phyloP scores from a whole-genome alignment of 2,888 invertebrate species.

The Ramazzottius varieornatus region DNA sequence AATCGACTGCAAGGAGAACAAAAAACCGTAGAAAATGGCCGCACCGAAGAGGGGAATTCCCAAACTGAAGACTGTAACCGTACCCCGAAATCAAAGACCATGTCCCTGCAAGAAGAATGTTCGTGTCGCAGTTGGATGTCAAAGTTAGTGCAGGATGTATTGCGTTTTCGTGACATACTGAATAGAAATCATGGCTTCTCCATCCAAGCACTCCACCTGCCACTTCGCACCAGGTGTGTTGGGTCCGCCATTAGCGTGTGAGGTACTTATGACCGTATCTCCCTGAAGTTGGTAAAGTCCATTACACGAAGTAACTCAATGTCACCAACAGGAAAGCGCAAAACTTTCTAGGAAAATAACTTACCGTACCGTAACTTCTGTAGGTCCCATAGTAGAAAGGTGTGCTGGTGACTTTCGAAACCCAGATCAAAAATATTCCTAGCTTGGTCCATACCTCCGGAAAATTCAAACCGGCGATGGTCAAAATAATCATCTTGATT shows the following conservation, averaged over 20 bases:
- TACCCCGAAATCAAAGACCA: not conserved
- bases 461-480: too few relatives aligned
- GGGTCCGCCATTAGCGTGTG: not conserved
- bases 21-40: not conserved
- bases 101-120: not conserved
- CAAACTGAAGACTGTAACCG: too few relatives aligned
- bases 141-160: too few relatives aligned
- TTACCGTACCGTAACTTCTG: conserved; percentile 1
- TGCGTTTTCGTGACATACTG: too few relatives aligned
- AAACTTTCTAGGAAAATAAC: too few relatives aligned
- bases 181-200: not conserved
- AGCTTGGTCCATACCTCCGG: too few relatives aligned
- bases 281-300: not conserved
- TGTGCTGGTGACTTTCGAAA: not conserved
- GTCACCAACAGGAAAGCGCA: too few relatives aligned
- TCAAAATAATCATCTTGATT: too few relatives aligned
- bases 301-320: too few relatives aligned
- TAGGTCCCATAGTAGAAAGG: conserved; percentile 1
- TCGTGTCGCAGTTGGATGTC: too few relatives aligned
- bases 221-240: not conserved
- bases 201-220: conserved; percentile 1
- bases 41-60: not conserved
- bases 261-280: not conserved
- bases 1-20: not conserved
- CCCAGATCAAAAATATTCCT: too few relatives aligned